A percentile compares a stretch with the other conserved stretches of the same genome.
Conservation (phyloP, 2,888 invertebrate species). For the Flexamia atlantica region DNA sequence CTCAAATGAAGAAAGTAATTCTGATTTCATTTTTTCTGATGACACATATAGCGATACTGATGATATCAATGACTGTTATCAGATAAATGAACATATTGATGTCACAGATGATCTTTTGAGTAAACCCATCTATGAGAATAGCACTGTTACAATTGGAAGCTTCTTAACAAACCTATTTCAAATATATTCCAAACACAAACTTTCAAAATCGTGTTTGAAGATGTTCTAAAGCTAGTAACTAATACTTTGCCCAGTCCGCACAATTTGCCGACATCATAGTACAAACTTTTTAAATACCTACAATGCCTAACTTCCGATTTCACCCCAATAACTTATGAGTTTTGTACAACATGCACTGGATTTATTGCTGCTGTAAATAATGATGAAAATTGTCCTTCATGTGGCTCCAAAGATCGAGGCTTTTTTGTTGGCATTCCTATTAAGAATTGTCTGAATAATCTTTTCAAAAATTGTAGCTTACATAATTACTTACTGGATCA, state of each 20-base stretch:
- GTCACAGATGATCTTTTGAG: background rate
- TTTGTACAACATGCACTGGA: background rate
- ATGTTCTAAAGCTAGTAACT: background rate
- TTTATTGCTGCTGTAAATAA: background rate
- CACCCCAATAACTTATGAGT: background rate
- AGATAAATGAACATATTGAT: background rate
- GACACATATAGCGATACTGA: background rate
- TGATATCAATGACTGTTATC: background rate
- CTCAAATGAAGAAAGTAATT: background rate
- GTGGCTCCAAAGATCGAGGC: background rate
- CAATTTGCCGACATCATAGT: background rate
- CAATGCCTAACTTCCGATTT: background rate
- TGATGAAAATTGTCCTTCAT: background rate
- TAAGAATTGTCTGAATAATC: background rate
- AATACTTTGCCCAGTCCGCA: background rate
- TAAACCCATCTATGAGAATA: background rate
- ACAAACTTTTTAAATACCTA: background rate
- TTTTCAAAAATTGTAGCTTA: background rate
- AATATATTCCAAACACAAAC: background rate
- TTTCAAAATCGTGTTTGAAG: background rate
- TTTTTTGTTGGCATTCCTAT: background rate
- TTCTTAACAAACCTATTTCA: background rate
- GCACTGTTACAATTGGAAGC: background rate
- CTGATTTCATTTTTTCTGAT: background rate
- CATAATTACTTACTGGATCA: background rate